Base-by-base conservation (phyloP, 2,113 vertebrate genomes). In the Plestiodon gilberti region DNA sequence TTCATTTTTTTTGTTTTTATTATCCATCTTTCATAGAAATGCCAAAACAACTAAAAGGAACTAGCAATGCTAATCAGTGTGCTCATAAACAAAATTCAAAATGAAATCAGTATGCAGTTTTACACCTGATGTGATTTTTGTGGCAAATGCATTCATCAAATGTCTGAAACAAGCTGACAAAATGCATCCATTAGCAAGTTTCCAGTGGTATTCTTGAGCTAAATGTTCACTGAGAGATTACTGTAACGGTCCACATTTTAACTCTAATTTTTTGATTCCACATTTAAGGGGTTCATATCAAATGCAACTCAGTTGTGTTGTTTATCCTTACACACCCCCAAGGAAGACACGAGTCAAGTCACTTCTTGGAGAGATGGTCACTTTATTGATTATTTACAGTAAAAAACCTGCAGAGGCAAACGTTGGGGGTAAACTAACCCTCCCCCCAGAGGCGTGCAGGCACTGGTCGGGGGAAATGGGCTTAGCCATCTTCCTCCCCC, bases 61-160 rank as follows among this genome's bases (percentile, higher is more conserved):
- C 43, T 35, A 64, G 89, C 90, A 81, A 59, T 80, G 52, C 80
- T 86, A 89, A 89, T 85, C 62, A 81, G n/a, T 62, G 84, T 81
- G 83, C 55, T 94, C 89, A 89, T 89, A 88, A 93, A 91, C 43
- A 92, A 90, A 95, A 93, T 81, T 82, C 81, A 87, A 81, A 94
- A 89, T 89, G 90, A 93, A 92, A 94, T 91, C 64, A 79, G 48
- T 67, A 87, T 87, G 87, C 76, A 82, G 89, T 92, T 93, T 91
- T 89, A 89, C 43, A 91, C 82, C 55, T 92, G 87, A 88, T 91
- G 83, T 48, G 84, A 90, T 89, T 93, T 84, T 30, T 89, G 57
- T 84, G 43, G 85, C 81, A 91, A 94, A 11, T 91, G 86, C 91
- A 93, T 91, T 94, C 88, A 93, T 92, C 88, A 93, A 91, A 93